Evolutionary conservation across 2,797 vertebrate genomes (phyloP), one percentile per base, ranked within the genome.

Genomic region (Anguilla pacifica): DNA sequence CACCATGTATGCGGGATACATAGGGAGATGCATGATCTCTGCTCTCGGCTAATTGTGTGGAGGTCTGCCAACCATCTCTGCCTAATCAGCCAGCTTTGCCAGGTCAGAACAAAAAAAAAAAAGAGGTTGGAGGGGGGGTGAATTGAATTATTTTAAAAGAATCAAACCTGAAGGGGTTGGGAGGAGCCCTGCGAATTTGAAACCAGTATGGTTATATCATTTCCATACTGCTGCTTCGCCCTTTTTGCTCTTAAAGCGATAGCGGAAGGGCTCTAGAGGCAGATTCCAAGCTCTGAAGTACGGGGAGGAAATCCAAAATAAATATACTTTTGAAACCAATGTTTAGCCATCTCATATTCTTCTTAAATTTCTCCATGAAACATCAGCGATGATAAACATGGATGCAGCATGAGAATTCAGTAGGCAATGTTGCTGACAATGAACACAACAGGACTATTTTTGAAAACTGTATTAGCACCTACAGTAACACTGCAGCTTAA

Each of bases 31-130:
- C 15, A 19, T 79, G 39, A 19, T 43, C 39, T 25, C 39, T 46
- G 84, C 79, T 90, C 25, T 87, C 90, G 89, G 86, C 88, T 90
- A 46, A 57, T 83, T 81, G 55, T 59, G 22, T 11, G 57, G 86
- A 84, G 89, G 90, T 82, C 53, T 61, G 86, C 77, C 77, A 81
- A 59, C 55, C 59, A 59, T 28, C 15, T 46, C 35, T 28, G 28
- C 46, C 59, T 25, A 74, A 61, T 61, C 59, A 64, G 35, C 77
- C 57, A 35, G 77, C 86, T 22, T 43, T 79, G 55, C 77, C 86
- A 61, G 35, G 82, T 57, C 85, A 72, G 31, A 22, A 72, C 79
- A 28, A 15, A 28, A 46, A 88, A 43, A 43, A 43, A 43, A 4
- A 43, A 43, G 1, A 43, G 39, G 35, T 39, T 0, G 39, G 39